Percentiles rank a stretch among this genome's conserved stretches.
phyloP scores from a whole-genome alignment of 2,113 vertebrate species.

The Phylloscopus trochilus region DNA sequence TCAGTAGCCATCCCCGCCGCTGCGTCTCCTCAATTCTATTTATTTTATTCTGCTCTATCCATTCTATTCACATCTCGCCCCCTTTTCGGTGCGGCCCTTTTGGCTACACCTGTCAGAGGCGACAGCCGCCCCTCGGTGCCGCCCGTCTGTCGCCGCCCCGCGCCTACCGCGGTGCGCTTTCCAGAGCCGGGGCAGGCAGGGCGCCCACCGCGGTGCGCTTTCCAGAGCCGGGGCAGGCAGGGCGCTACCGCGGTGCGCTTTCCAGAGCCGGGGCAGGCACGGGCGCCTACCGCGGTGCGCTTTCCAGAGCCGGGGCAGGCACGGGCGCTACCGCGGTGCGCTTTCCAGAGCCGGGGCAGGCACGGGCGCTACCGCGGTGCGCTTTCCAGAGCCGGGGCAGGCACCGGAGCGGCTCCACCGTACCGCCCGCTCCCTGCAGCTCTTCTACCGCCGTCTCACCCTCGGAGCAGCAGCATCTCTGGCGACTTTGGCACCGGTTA shows the following conservation, averaged over 20 bases:
- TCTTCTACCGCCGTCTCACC: background rate
- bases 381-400: background rate
- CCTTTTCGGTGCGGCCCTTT: background rate
- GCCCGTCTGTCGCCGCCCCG: background rate
- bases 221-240: no score
- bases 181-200: no score
- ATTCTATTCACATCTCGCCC: background rate
- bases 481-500: no score
- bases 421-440: background rate
- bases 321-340: no score
- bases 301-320: background rate
- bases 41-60: background rate
- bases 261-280: background rate
- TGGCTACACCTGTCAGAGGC: background rate
- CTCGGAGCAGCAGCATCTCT: no score
- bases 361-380: no score
- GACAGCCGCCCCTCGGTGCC: background rate
- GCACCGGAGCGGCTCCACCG: background rate
- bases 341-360: no score
- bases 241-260: accelerated
- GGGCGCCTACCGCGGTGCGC: no score
- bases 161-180: accelerated
- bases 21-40: background rate
- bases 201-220: no score
- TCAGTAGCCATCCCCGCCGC: no score